Base-by-base conservation (phyloP, 2,113 vertebrate genomes). In the Nibea albiflora region DNA sequence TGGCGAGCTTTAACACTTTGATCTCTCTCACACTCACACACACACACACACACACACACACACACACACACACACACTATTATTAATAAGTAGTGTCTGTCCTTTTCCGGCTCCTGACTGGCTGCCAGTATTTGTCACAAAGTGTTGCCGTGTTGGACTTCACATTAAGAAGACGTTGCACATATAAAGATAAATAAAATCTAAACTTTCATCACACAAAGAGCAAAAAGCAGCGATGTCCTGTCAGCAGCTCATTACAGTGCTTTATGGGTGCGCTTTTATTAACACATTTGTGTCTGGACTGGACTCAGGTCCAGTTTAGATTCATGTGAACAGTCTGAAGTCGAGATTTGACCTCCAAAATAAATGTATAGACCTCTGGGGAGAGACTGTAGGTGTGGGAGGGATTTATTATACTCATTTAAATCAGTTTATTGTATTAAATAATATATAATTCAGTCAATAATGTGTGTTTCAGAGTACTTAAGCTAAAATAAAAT, bases 101-200 rank as follows among this genome's bases (percentile, higher is more conserved):
- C 71, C 67, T 71, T 83, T 84, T 88, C 71, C 11, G 87, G 84
- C 92, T 92, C 87, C 90, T 85, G 83, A 82, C 83, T 87, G 88
- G 85, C 88, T 88, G 91, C 78, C 73, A 65, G 83, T 85, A 85
- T 88, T 90, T 89, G 85, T 91, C 74, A 47, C 83, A 83, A 84
- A 83, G 53, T 31, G 22, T 26, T 26, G 14, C 15, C 7, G 7
- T 70, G 58, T 11, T 52, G n/a, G 5, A 4, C 24, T 12, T 52
- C 14, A 2, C 17, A 31, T 31, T 9, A 9, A 31, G 28, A 65
- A 9, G 16, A 54, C 2, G n/a, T 52, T 20, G 31, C 5, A 6
- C 53, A 7, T 42, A 42, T 44, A 26, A 42, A 68, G 15, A 24
- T 10, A 19, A 10, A 56, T 26, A 57, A 28, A 26, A 24, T 6